phyloP scores from a whole-genome alignment of 2,797 vertebrate genomes.

The Fratercula arctica region DNA sequence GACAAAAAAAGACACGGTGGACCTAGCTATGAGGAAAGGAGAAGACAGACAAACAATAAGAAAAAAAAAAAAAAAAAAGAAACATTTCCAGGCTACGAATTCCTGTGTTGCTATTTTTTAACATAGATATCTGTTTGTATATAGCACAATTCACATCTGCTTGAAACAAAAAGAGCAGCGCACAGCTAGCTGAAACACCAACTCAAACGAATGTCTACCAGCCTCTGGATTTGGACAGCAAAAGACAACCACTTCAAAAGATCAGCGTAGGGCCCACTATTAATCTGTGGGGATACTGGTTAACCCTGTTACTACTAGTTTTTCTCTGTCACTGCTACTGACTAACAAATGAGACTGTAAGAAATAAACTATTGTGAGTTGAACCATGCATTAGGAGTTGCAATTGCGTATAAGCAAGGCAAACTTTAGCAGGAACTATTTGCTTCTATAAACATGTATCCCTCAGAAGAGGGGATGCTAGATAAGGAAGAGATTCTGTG shows the following conservation, averaged over 20 bases:
- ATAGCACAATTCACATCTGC: neutral
- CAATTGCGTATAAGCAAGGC: neutral
- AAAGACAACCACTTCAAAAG: neutral
- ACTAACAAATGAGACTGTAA: neutral
- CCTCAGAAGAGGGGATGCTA: accelerated
- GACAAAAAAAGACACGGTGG: neutral
- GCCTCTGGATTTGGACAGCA: neutral
- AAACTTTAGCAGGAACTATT: neutral
- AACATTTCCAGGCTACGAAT: neutral
- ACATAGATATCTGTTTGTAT: neutral
- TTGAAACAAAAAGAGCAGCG: neutral
- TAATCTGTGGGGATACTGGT: neutral
- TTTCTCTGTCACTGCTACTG: neutral
- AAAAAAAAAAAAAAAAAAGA: neutral
- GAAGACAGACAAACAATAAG: neutral
- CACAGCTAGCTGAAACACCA: neutral
- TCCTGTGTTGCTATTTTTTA: neutral
- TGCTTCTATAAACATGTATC: neutral
- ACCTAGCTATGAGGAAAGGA: neutral
- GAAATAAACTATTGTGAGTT: neutral
- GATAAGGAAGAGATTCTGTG: neutral
- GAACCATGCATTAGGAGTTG: neutral
- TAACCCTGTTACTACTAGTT: neutral
- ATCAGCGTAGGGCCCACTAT: neutral
- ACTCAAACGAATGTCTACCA: neutral